phyloP scores from a whole-genome alignment of 2,888 invertebrate genomes.

The Zhengitettix transpicula region DNA sequence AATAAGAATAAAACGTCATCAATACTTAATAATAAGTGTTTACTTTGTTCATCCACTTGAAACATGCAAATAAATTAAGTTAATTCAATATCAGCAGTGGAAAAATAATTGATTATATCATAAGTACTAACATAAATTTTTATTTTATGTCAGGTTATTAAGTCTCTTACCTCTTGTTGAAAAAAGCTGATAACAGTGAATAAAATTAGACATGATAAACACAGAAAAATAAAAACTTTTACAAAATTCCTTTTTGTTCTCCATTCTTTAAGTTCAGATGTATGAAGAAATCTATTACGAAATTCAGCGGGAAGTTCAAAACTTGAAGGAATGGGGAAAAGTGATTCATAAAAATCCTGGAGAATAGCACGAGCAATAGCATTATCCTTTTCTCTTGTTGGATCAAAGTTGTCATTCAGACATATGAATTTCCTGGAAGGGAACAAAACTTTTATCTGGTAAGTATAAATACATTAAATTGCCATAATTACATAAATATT shows the following conservation, averaged over 20 bases:
- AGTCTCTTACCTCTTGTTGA: slow-evolving; percentile 15
- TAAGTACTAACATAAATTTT: no score
- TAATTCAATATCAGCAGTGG: no score
- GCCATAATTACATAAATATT: no score
- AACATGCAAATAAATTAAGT: no score
- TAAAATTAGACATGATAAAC: slow-evolving; percentile 15
- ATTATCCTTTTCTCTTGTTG: slow-evolving; percentile 38
- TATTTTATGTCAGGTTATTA: no score
- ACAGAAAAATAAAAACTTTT: slow-evolving; percentile 14
- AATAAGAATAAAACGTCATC: no score
- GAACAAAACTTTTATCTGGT: no score
- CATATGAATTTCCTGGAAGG: slow-evolving; percentile 57
- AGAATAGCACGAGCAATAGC: slow-evolving; percentile 45
- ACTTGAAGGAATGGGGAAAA: slow-evolving; percentile 51
- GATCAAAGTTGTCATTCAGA: slow-evolving; percentile 61
- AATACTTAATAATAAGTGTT: no score
- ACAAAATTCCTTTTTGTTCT: slow-evolving; percentile 20
- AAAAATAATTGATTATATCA: no score
- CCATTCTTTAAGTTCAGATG: slow-evolving; percentile 39
- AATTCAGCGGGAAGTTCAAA: slow-evolving; percentile 54
- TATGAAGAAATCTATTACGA: slow-evolving; percentile 48
- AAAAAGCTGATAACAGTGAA: slow-evolving; percentile 17
- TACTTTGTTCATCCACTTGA: no score
- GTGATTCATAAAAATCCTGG: slow-evolving; percentile 55
- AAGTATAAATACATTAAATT: no score